Evolutionary conservation across 2,888 invertebrate genomes (phyloP).

Genomic region (Dolichopus griseipennis): DNA sequence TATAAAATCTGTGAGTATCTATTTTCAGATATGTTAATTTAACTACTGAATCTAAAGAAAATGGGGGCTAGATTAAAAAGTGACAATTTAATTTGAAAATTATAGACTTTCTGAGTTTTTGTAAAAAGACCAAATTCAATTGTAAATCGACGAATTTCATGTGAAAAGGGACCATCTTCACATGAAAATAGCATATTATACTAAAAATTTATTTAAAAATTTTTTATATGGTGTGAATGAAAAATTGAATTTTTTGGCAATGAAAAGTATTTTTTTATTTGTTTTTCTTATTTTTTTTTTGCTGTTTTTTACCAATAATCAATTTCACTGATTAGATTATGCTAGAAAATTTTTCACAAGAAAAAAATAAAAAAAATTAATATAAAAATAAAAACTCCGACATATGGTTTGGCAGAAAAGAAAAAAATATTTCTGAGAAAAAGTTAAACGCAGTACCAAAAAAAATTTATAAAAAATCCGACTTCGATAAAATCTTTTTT

Average conservation of each 20-base stretch:
- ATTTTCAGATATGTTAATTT: no score
- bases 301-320: conserved; percentile 28
- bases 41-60: no score
- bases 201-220: no score
- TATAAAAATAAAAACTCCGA: not conserved
- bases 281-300: not conserved
- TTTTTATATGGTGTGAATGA: not conserved
- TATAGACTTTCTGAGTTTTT: no score
- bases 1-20: no score
- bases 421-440: not conserved
- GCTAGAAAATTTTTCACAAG: conserved; percentile 24
- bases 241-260: not conserved
- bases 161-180: no score
- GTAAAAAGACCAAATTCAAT: no score
- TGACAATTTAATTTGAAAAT: no score
- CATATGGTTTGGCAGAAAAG: not conserved
- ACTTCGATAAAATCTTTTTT: not conserved
- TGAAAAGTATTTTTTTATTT: not conserved
- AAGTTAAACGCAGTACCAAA: not conserved
- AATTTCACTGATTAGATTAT: conserved; percentile 36
- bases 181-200: no score
- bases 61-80: no score
- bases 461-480: not conserved
- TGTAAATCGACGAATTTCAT: no score
- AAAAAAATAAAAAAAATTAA: not conserved